Evolutionary conservation across 2,113 vertebrate species (phyloP).

Genomic region (Rafetus swinhoei): DNA sequence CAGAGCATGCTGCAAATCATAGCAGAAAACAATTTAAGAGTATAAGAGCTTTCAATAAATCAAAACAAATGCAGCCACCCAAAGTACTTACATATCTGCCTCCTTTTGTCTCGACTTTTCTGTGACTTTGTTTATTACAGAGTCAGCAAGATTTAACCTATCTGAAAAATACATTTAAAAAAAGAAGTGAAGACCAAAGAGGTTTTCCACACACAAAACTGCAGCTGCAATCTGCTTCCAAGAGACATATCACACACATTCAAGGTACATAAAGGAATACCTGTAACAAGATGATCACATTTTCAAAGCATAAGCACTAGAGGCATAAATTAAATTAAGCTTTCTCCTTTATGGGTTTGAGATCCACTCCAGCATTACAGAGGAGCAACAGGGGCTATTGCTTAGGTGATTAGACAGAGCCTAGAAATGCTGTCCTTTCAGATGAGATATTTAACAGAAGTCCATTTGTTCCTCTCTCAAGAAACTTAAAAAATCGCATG

Average conservation of each 20-base stretch:
- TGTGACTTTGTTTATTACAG: slow-evolving; percentile 84
- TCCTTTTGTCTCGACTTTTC: slow-evolving; percentile 85
- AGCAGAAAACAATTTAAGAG: neutral
- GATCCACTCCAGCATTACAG: neutral
- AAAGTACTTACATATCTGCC: slow-evolving; percentile 81
- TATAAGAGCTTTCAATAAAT: neutral
- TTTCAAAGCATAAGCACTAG: neutral
- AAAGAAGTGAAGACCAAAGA: neutral
- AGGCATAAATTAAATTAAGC: neutral
- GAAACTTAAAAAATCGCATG: neutral
- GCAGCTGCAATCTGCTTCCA: neutral
- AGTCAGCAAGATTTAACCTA: slow-evolving; percentile 83
- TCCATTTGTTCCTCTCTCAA: neutral
- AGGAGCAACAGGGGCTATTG: neutral
- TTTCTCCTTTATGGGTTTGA: neutral
- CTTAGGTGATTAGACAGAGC: neutral
- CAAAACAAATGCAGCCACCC: neutral
- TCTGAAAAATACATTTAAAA: slow-evolving; percentile 69
- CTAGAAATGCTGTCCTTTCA: neutral
- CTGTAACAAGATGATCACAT: neutral
- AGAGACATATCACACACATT: neutral
- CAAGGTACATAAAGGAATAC: neutral
- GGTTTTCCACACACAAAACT: neutral
- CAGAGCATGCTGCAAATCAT: neutral
- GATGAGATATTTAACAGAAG: neutral